Conservation (phyloP, 2,797 vertebrate genomes). For the Phoeniculus purpureus region DNA sequence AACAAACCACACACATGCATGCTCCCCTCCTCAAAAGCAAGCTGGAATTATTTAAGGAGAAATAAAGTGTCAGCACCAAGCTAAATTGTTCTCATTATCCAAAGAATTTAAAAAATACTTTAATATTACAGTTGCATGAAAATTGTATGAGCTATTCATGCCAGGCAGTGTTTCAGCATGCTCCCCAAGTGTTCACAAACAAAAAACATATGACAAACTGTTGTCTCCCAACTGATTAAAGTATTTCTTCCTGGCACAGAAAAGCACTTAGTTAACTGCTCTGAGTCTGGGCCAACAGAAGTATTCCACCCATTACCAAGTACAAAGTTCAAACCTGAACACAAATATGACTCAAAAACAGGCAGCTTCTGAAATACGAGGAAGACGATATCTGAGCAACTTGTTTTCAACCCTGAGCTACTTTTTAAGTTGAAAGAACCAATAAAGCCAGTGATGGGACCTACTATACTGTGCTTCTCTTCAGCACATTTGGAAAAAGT, state of each 20-base stretch:
- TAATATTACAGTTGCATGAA: constrained; percentile 53
- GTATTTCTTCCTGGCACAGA: constrained; percentile 66
- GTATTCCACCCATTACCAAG: constrained; percentile 65
- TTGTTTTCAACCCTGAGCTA: constrained; percentile 32
- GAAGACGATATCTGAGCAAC: not conserved
- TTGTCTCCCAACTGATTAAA: constrained; percentile 69
- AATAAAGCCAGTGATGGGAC: not conserved
- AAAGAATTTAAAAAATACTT: constrained; percentile 60
- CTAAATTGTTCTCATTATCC: constrained; percentile 53
- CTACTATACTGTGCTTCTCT: not conserved
- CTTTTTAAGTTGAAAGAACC: not conserved
- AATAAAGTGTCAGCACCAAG: constrained; percentile 60
- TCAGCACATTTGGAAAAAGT: not conserved
- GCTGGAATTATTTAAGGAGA: constrained; percentile 58
- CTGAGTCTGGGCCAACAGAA: constrained; percentile 43
- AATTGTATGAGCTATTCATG: constrained; percentile 50
- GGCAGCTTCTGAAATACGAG: constrained; percentile 40
- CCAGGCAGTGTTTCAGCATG: constrained; percentile 63
- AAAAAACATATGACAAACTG: constrained; percentile 72
- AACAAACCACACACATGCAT: not conserved
- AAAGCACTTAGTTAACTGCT: constrained; percentile 67
- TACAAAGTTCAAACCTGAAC: constrained; percentile 69
- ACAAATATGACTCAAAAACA: not conserved
- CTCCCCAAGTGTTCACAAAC: constrained; percentile 66
- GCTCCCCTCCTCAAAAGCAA: not conserved